Conservation (phyloP, 2,113 vertebrate genomes). For the Actinemys pallida region DNA sequence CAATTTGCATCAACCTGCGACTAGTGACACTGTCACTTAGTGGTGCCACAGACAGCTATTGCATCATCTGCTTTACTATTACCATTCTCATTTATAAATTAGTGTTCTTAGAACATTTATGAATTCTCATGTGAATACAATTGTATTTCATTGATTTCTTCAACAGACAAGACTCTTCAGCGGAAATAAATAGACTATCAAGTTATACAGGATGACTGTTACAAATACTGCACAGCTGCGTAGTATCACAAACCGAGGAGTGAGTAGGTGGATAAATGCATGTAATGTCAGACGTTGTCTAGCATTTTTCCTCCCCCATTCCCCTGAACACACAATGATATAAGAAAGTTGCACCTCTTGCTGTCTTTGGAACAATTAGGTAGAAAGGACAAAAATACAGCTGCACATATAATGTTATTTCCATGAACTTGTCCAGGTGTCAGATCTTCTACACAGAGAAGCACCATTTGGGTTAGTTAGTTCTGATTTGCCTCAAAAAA, state of each 20-base stretch:
- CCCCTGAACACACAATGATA: not conserved
- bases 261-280: not conserved
- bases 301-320: not conserved
- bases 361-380: not conserved
- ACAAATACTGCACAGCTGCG: not conserved
- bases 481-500: not conserved
- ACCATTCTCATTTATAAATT: conserved; percentile 53
- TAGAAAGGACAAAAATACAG: not conserved
- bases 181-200: conserved; percentile 23
- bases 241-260: not conserved
- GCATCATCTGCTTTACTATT: conserved; percentile 64
- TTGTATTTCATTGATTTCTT: conserved; percentile 54
- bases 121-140: conserved; percentile 50
- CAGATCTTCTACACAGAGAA: not conserved
- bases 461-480: not conserved
- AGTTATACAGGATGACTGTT: conserved; percentile 17
- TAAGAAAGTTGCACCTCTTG: not conserved
- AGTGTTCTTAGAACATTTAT: conserved; percentile 31
- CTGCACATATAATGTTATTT: not conserved
- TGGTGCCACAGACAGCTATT: conserved; percentile 69
- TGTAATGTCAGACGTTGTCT: not conserved
- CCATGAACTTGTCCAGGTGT: not conserved
- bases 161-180: conserved; percentile 37
- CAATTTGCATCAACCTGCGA: conserved; percentile 74
- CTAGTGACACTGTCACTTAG: conserved; percentile 70